phyloP scores from a whole-genome alignment of 2,113 vertebrate species.

The Thunnus thynnus region DNA sequence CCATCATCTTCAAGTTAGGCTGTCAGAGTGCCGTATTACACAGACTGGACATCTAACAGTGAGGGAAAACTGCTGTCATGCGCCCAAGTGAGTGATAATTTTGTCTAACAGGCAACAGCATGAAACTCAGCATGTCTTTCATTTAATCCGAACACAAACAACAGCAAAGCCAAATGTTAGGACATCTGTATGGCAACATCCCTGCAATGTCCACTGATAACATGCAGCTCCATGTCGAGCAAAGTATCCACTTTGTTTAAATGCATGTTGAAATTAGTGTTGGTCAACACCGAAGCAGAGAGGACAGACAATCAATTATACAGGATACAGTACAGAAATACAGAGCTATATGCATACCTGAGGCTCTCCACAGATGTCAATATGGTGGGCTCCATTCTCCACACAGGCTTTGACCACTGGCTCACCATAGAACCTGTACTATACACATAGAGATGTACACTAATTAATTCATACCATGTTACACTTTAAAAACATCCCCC shows the following conservation, averaged over 20 bases:
- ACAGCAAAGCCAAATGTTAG: constrained; percentile 5
- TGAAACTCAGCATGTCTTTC: constrained; percentile 45
- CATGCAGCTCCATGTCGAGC: no score
- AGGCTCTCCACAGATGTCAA: constrained; percentile 96
- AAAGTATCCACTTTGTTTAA: no score
- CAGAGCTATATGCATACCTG: constrained; percentile 85
- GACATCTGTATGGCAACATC: constrained; percentile 18
- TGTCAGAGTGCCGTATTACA: background rate
- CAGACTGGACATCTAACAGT: background rate
- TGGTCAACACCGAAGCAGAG: background rate
- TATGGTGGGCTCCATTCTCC: constrained; percentile 93
- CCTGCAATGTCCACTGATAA: background rate
- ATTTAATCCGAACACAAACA: constrained; percentile 47
- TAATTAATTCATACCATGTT: background rate
- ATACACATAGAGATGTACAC: constrained; percentile 15
- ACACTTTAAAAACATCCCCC: background rate
- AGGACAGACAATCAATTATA: background rate
- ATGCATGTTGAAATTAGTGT: no score
- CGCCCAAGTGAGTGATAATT: constrained; percentile 26
- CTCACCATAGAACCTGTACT: constrained; percentile 97
- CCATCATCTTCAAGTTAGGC: background rate
- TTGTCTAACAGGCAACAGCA: constrained; percentile 46
- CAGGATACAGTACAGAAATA: background rate
- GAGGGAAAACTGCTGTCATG: constrained; percentile 27
- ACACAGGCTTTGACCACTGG: constrained; percentile 93